Base-by-base conservation (phyloP, 2,888 invertebrate genomes). In the Xestia rhomboidea region DNA sequence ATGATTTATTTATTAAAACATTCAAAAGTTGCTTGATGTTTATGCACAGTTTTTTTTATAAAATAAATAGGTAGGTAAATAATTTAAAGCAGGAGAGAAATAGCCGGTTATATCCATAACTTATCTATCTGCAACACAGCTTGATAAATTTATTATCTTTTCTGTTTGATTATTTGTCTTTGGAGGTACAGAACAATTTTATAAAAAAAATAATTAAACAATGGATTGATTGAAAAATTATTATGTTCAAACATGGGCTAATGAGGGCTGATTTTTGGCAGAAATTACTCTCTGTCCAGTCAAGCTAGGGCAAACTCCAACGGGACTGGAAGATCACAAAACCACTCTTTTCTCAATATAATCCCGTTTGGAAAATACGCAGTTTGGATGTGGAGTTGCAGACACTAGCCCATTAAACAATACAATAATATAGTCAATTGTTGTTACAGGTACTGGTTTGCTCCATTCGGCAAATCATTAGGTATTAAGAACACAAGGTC, bases 401-500 rank as follows among this genome's bases (percentile, higher is more conserved):
- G 49, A 24, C 49, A 49, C 49, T 24, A 49, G 24, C 8, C 49
- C 49, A 0, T 49, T 49, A 21, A 8, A 24, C 49, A 49, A 10
- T 10, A 24, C 18, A 49, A n/a, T 18, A 67, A 44, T 71, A 46
- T n/a, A 38, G 46, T 30, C 1, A 76, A 30, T 66, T 24, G 76
- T 92, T 91, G 85, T 97, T 97, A 15, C 93, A 98, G 99, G 93
- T 98, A 97, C 94, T 98, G 98, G 97, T 98, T 98, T 94, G 97
- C 98, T 70, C 99, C 99, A 2, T 97, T 99, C 88, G 99, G 98
- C 64, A 97, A 97, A 92, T 98, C 98, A 74, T 93, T 99, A 93
- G 99, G 99, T 77, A 98, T 99, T 90, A 98, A 98, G 94, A 98
- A 98, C 93, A 97, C 97, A 73, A 98, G 98, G 96, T 96, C 98